Conservation (phyloP, 2,113 vertebrate genomes). For the Dicrurus megarhynchus region DNA sequence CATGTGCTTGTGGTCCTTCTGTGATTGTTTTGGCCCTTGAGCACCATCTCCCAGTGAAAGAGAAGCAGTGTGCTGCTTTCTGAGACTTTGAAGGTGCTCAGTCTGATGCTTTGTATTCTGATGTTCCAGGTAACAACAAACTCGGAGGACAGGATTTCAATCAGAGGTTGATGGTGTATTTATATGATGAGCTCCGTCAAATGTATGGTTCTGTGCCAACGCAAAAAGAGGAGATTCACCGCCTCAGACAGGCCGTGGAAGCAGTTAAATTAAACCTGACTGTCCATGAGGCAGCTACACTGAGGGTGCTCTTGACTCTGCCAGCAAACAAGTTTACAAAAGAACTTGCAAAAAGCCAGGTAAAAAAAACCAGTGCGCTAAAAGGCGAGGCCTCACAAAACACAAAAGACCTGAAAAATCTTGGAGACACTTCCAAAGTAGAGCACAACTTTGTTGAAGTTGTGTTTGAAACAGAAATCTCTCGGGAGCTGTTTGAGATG, state of each 20-base stretch:
- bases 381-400: neutral
- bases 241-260: slow-evolving; percentile 88
- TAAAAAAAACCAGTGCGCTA: neutral
- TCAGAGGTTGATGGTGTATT: slow-evolving; percentile 87
- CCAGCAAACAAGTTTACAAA: slow-evolving; percentile 27
- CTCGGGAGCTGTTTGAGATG: slow-evolving; percentile 85
- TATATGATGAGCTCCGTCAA: slow-evolving; percentile 77
- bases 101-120: neutral
- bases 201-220: slow-evolving; percentile 79
- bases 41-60: neutral
- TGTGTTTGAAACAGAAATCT: slow-evolving; percentile 78
- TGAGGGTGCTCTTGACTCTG: slow-evolving; percentile 79
- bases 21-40: neutral
- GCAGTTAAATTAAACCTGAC: slow-evolving; percentile 92
- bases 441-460: slow-evolving; percentile 41
- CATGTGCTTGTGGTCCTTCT: neutral
- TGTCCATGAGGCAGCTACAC: slow-evolving; percentile 63
- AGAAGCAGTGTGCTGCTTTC: neutral
- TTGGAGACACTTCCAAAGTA: neutral
- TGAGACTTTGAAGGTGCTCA: neutral
- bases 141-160: slow-evolving; percentile 98
- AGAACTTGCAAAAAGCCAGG: neutral
- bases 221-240: slow-evolving; percentile 90
- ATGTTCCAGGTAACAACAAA: slow-evolving; percentile 90
- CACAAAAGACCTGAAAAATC: neutral